Conservation (phyloP, 2,113 vertebrate genomes). For the Platycercus adscitus region DNA sequence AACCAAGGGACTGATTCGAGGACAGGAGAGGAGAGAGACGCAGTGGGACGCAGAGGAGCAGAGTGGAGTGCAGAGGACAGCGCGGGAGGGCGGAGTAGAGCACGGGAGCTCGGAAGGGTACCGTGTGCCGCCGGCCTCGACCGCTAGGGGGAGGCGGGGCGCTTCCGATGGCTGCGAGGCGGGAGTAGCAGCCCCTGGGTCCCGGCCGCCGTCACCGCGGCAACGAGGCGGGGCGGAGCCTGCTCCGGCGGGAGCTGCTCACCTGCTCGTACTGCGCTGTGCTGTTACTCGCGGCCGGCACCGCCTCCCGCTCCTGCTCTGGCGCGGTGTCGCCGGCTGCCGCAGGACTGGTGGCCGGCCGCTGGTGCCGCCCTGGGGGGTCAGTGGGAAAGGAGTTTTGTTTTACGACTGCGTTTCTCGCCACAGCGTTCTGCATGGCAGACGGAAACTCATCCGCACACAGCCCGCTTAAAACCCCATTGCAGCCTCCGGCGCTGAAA, state of each 20-base stretch:
- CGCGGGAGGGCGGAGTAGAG: neutral
- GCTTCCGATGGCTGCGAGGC: slow-evolving; percentile 53
- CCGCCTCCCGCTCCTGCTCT: neutral
- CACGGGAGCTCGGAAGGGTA: neutral
- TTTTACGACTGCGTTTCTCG: neutral
- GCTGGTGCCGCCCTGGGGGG: neutral
- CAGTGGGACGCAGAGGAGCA: neutral
- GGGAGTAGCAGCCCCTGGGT: neutral
- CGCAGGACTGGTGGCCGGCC: neutral
- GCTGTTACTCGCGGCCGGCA: neutral
- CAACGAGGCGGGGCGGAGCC: neutral
- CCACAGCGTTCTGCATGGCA: neutral
- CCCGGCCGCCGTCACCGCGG: neutral
- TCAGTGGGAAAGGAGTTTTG: neutral
- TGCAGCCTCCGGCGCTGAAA: slow-evolving; percentile 30
- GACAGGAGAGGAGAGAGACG: neutral
- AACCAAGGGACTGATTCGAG: neutral
- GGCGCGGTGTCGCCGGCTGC: neutral
- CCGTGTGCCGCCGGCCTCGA: neutral
- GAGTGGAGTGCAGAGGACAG: neutral
- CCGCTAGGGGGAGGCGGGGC: slow-evolving; percentile 86
- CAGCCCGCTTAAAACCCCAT: neutral
- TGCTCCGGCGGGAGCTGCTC: neutral
- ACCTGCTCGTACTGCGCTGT: neutral
- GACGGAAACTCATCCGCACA: neutral